phyloP scores from a whole-genome alignment of 2,888 invertebrate genomes.

The Hypercompe scribonia region DNA sequence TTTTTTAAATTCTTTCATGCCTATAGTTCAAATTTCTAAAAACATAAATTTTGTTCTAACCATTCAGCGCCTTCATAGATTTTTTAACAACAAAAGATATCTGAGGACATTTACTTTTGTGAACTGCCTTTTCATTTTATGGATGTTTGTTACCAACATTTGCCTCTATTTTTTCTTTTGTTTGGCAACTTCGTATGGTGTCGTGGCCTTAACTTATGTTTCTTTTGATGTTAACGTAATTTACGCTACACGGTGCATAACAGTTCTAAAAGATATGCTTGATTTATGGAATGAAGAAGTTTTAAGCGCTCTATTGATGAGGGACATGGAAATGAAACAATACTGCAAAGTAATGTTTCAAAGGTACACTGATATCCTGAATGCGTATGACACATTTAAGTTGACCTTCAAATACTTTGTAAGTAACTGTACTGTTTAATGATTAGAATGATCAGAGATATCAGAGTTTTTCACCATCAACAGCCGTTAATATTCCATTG shows the following conservation, averaged over 20 bases:
- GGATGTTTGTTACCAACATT: neutral
- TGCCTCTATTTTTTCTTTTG: neutral
- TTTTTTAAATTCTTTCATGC: conserved; percentile 12
- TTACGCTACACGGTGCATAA: neutral
- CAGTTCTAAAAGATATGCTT: neutral
- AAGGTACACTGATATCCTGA: conserved; percentile 9
- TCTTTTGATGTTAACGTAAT: neutral
- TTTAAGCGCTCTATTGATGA: neutral
- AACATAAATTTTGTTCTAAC: conserved; percentile 23
- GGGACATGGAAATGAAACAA: neutral
- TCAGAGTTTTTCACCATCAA: neutral
- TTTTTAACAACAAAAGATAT: conserved; percentile 15
- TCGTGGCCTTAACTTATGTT: neutral
- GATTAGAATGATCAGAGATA: no score
- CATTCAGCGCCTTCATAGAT: conserved; percentile 27
- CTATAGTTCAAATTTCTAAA: neutral
- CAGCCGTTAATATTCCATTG: neutral
- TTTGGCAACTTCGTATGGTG: neutral
- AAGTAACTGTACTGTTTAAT: neutral
- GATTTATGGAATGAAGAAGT: conserved; percentile 7
- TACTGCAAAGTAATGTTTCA: conserved; percentile 18
- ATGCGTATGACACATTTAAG: conserved; percentile 13
- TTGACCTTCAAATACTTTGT: conserved; percentile 20
- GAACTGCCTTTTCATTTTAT: conserved; percentile 19
- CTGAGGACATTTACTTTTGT: neutral